Evolutionary conservation across 2,888 invertebrate genomes (phyloP).

Genomic region (Oligia latruncula): DNA sequence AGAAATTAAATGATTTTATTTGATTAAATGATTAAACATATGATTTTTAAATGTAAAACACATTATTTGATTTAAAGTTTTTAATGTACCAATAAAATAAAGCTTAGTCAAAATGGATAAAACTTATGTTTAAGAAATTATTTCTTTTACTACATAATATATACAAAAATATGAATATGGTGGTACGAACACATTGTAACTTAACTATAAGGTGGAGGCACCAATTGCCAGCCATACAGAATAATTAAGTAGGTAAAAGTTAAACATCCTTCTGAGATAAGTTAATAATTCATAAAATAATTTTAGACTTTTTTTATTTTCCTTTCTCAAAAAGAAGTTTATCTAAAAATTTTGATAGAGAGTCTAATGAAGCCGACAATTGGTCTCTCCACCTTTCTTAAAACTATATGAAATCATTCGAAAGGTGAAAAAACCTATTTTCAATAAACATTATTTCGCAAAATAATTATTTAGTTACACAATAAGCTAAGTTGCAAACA

Average conservation of each 20-base stretch:
- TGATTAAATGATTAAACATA: slow-evolving; percentile 14
- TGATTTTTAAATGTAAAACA: slow-evolving; percentile 7
- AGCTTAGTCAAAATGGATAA: slow-evolving; percentile 47
- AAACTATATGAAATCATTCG: slow-evolving; percentile 64
- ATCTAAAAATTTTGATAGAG: neutral
- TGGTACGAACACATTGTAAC: slow-evolving; percentile 79
- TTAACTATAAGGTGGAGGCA: slow-evolving; percentile 47
- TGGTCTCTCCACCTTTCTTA: slow-evolving; percentile 45
- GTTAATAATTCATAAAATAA: slow-evolving; percentile 1
- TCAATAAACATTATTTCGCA: slow-evolving; percentile 44
- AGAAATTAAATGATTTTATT: neutral
- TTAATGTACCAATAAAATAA: slow-evolving; percentile 53
- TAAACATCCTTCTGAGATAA: slow-evolving; percentile 26
- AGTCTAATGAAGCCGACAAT: slow-evolving; percentile 18
- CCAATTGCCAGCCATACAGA: slow-evolving; percentile 33
- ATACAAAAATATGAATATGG: slow-evolving; percentile 75
- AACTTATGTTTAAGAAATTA: slow-evolving; percentile 53
- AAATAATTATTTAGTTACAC: slow-evolving; percentile 50
- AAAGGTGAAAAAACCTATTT: slow-evolving; percentile 48
- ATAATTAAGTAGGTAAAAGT: neutral
- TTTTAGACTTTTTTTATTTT: neutral
- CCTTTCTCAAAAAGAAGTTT: slow-evolving; percentile 16
- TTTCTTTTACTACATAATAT: slow-evolving; percentile 68
- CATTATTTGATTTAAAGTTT: slow-evolving; percentile 39
- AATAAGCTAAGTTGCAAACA: slow-evolving; percentile 51